Conservation (phyloP, 2,888 invertebrate genomes). For the Pediacus dermestoides region DNA sequence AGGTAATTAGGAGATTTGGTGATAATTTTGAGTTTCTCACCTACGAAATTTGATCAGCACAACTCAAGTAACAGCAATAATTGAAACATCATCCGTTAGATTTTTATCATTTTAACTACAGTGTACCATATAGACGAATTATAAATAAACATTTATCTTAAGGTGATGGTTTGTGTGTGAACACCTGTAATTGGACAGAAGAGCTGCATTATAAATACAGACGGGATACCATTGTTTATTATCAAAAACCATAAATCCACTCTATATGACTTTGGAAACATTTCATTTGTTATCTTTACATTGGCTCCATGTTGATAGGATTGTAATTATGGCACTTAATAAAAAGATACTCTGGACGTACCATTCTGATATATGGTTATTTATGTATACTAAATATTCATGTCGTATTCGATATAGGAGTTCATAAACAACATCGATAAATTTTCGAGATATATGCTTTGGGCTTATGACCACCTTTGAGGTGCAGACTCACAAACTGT, state of each 20-base stretch:
- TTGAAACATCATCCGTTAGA: constrained; percentile 32
- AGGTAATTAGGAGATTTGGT: too few relatives aligned
- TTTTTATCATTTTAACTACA: constrained; percentile 27
- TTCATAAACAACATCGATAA: constrained; percentile 37
- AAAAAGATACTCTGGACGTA: constrained; percentile 32
- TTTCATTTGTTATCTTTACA: constrained; percentile 34
- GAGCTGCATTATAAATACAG: constrained; percentile 17
- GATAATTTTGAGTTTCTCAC: too few relatives aligned
- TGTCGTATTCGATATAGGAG: constrained; percentile 35
- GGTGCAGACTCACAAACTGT: constrained; percentile 19
- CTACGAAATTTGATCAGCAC: too few relatives aligned
- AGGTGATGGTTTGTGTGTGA: too few relatives aligned
- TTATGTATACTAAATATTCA: constrained; percentile 35
- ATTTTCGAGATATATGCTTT: constrained; percentile 21
- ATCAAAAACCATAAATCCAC: constrained; percentile 33
- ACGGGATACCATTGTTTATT: constrained; percentile 33
- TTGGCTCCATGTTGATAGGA: constrained; percentile 33
- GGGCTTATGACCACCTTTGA: constrained; percentile 19
- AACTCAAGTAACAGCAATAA: constrained; percentile 13
- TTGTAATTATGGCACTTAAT: constrained; percentile 39
- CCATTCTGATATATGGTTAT: constrained; percentile 27
- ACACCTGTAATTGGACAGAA: constrained; percentile 31
- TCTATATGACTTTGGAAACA: constrained; percentile 29
- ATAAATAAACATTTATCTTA: too few relatives aligned
- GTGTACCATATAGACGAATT: constrained; percentile 24